These are phyloP conservation scores for Timandra comae DNA, from an alignment of 2,888 invertebrate genomes.

Conservation along the genomic window DNA sequence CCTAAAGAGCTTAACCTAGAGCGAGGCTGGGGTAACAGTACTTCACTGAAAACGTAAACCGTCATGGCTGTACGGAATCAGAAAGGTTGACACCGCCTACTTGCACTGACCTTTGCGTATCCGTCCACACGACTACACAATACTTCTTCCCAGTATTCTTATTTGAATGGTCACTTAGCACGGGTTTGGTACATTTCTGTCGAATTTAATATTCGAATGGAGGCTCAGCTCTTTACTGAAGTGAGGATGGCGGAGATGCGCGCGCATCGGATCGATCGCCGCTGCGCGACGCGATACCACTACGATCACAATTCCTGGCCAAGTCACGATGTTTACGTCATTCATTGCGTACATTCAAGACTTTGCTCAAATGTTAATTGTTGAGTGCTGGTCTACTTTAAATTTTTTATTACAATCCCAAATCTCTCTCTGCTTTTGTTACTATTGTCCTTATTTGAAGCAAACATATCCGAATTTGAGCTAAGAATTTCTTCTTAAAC, in stretches of 20 bases:
- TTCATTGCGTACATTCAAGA: constrained; percentile 69
- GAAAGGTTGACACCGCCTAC: constrained; percentile 6
- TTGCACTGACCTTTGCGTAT: constrained; percentile 40
- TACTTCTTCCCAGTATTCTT: constrained; percentile 32
- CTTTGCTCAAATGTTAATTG: constrained; percentile 38
- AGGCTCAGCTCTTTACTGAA: constrained; percentile 46
- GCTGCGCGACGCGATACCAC: constrained; percentile 61
- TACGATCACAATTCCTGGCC: constrained; percentile 46
- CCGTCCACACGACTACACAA: constrained; percentile 23
- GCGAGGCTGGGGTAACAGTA: constrained; percentile 12
- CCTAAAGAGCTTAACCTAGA: too few species aligned
- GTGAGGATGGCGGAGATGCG: constrained; percentile 62
- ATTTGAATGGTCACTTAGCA: constrained; percentile 53
- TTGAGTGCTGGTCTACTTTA: constrained; percentile 31
- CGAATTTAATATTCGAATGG: constrained; percentile 59
- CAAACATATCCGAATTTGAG: too few species aligned
- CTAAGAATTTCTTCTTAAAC: too few species aligned
- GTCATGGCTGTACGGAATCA: constrained; percentile 22
- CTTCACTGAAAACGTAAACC: constrained; percentile 19
- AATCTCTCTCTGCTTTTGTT: too few species aligned
- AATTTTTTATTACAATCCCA: too few species aligned
- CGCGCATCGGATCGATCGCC: constrained; percentile 70
- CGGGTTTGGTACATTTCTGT: constrained; percentile 68
- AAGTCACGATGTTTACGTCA: constrained; percentile 68
- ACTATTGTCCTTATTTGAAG: too few species aligned